Conservation (phyloP, 2,113 vertebrate species). For the Dendrocopos noguchii region DNA sequence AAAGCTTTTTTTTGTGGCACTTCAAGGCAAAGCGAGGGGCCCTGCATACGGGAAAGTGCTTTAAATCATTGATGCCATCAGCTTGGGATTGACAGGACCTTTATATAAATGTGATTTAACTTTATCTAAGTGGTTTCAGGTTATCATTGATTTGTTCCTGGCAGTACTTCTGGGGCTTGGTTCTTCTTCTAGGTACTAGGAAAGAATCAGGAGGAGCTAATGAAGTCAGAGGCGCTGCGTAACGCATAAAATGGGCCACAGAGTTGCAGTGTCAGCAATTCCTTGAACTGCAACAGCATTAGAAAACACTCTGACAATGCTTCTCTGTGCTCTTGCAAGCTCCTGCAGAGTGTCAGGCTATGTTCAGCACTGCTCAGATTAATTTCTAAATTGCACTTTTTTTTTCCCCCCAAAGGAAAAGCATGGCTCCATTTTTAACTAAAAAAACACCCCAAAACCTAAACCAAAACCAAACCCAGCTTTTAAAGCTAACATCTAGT, state of each 20-base stretch:
- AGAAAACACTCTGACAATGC: background rate
- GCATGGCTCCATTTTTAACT: background rate
- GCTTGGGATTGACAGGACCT: background rate
- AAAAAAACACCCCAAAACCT: background rate
- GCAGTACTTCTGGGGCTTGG: background rate
- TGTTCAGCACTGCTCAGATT: background rate
- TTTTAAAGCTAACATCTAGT: too few relatives aligned
- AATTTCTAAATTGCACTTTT: rapidly evolving
- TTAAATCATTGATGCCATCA: background rate
- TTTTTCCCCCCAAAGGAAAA: background rate
- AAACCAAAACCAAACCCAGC: too few relatives aligned
- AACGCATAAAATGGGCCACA: background rate
- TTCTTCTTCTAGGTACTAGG: background rate
- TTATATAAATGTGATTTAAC: background rate
- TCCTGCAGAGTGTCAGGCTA: background rate
- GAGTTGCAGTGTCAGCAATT: background rate
- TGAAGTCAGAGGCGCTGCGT: background rate
- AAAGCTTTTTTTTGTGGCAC: background rate
- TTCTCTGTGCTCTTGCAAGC: background rate
- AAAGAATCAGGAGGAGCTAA: background rate
- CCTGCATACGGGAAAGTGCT: background rate
- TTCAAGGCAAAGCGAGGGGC: background rate
- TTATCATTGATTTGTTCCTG: slow-evolving; percentile 13
- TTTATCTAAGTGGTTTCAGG: background rate
- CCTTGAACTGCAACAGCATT: background rate